These are phyloP conservation scores for Ptychochromis oligacanthus DNA, from an alignment of 2,113 vertebrate species.

Conservation along the genomic window DNA sequence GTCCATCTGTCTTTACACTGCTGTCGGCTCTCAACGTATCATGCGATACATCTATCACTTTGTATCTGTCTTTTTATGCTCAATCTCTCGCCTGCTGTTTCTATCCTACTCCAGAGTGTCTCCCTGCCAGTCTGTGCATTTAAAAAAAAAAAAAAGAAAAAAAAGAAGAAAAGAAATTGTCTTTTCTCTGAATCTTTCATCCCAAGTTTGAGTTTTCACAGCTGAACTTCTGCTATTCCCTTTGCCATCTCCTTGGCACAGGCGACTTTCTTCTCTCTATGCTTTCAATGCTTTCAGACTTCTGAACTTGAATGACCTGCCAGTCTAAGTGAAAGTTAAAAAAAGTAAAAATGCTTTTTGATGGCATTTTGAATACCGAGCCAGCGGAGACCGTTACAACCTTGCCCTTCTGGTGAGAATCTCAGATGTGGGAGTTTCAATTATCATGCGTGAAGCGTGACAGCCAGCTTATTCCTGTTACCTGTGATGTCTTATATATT, in stretches of 20 bases:
- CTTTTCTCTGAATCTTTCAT: background rate
- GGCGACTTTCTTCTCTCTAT: constrained; percentile 1
- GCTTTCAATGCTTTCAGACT: background rate
- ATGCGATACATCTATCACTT: background rate
- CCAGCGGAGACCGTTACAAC: background rate
- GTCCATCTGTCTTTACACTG: constrained; percentile 18
- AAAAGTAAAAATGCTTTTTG: background rate
- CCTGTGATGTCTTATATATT: constrained; percentile 22
- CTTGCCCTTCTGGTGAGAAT: constrained; percentile 7
- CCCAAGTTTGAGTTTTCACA: background rate
- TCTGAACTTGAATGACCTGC: constrained; percentile 6
- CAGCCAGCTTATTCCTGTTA: background rate
- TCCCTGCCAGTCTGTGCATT: background rate
- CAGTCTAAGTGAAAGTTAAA: constrained; percentile 2
- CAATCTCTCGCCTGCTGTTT: background rate
- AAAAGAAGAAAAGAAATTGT: background rate
- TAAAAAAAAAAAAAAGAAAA: background rate
- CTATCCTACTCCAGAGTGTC: background rate
- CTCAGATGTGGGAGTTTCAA: constrained; percentile 14
- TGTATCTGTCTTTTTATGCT: background rate
- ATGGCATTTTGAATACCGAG: background rate
- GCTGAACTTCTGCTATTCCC: constrained; percentile 26
- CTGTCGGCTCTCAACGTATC: background rate
- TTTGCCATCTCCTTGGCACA: background rate
- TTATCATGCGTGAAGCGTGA: constrained; percentile 25